Conservation (phyloP, 2,797 vertebrate species). For the Etheostoma perlongum region DNA sequence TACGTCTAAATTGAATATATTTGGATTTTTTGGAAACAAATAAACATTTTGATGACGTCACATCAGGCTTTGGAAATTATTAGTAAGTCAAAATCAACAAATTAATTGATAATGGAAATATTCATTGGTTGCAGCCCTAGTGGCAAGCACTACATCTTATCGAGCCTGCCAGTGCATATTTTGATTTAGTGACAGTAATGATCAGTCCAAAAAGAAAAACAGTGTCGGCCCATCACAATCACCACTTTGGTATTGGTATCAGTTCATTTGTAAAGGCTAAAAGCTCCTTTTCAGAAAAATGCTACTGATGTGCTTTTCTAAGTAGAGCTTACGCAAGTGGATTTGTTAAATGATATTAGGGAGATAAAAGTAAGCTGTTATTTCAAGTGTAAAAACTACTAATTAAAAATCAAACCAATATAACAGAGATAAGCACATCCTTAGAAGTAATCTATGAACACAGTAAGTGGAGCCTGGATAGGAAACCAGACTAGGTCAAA, state of each 20-base stretch:
- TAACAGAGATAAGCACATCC: conserved; percentile 6
- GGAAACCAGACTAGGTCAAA: conserved; percentile 30
- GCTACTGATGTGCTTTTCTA: not conserved
- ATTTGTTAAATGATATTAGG: conserved; percentile 41
- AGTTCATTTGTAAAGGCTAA: conserved; percentile 28
- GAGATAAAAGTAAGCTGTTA: conserved; percentile 18
- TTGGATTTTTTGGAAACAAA: not conserved
- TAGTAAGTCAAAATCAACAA: conserved; percentile 3
- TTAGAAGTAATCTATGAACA: conserved; percentile 33
- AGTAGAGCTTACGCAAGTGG: not conserved
- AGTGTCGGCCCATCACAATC: conserved; percentile 12
- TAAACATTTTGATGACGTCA: not conserved
- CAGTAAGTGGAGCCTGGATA: conserved; percentile 28
- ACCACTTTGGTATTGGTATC: conserved; percentile 2
- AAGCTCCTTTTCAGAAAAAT: conserved; percentile 6
- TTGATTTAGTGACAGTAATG: conserved; percentile 25
- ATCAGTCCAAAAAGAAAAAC: conserved; percentile 28
- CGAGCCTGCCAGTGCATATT: not conserved
- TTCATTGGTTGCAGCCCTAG: conserved; percentile 13
- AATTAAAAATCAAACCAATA: conserved; percentile 7
- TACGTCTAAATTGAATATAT: not conserved
- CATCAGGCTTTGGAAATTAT: not conserved
- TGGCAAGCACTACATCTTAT: conserved; percentile 2
- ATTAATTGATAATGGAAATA: conserved; percentile 25
- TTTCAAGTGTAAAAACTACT: conserved; percentile 11